These are phyloP conservation scores for Nasonia longicornis DNA, from an alignment of 1,140 invertebrate species.

Conservation along the genomic window DNA sequence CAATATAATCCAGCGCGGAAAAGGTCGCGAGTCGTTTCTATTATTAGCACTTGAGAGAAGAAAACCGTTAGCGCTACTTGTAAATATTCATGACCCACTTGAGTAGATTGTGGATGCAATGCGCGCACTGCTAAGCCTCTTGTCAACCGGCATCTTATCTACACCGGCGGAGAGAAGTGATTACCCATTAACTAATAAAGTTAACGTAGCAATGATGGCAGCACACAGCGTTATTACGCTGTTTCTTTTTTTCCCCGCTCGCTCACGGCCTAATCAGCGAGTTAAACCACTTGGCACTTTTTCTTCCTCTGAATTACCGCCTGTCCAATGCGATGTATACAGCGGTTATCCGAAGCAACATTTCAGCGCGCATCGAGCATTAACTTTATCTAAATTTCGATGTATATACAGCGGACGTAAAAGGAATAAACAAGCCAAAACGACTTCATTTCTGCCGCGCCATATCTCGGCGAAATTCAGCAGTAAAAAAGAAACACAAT, in stretches of 20 bases:
- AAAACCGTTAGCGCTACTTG: constrained; percentile 17
- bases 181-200: constrained; percentile 27
- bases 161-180: neutral
- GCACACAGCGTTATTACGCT: neutral
- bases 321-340: neutral
- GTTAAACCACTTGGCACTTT: neutral
- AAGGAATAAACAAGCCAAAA: neutral
- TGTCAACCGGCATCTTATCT: constrained; percentile 6
- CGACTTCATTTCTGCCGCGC: neutral
- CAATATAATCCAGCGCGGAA: neutral
- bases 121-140: neutral
- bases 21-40: neutral
- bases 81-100: constrained; percentile 40
- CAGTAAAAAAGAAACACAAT: constrained; percentile 5
- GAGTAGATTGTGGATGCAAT: constrained; percentile 5
- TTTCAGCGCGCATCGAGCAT: no score
- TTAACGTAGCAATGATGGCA: neutral
- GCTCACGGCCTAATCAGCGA: neutral
- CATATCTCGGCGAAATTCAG: neutral
- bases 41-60: neutral
- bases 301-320: neutral
- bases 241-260: neutral
- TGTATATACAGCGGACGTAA: neutral
- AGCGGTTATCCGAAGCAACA: neutral
- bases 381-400: neutral